phyloP scores from a whole-genome alignment of 2,797 vertebrate species.

The Acanthurus leucopareius region DNA sequence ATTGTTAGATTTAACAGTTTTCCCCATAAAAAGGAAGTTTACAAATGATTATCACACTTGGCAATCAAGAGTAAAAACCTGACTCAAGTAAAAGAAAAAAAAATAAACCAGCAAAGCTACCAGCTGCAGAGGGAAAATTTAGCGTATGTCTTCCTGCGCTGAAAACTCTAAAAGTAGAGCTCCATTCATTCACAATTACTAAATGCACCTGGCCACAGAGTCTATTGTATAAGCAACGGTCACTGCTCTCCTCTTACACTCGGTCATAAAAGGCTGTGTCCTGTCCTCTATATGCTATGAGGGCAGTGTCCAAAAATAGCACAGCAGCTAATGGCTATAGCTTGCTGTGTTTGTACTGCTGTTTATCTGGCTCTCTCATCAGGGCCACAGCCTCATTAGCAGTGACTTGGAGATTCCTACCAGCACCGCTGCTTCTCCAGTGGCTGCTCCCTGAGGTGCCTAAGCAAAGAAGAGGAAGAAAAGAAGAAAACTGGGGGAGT shows the following conservation, averaged over 20 bases:
- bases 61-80: background rate
- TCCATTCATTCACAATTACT: conserved; percentile 22
- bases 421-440: conserved; percentile 38
- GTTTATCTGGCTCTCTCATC: conserved; percentile 84
- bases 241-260: conserved; percentile 50
- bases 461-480: conserved; percentile 33
- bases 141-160: background rate
- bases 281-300: conserved; percentile 69
- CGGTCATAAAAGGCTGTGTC: conserved; percentile 66
- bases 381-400: conserved; percentile 71
- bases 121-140: background rate
- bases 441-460: conserved; percentile 59
- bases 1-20: background rate
- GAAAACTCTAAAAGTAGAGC: conserved; percentile 30
- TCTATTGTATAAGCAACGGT: conserved; percentile 54
- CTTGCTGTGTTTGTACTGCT: conserved; percentile 69
- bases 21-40: background rate
- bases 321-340: conserved; percentile 66
- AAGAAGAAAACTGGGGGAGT: conserved; percentile 32
- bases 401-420: conserved; percentile 69
- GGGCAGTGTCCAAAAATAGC: conserved; percentile 76
- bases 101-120: background rate
- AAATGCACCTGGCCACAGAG: conserved; percentile 53
- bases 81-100: background rate
- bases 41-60: background rate